A percentile compares a stretch with the other conserved stretches of the same genome.
Evolutionary conservation across 2,888 invertebrate genomes (phyloP).

Genomic region (Drosophila histrio): DNA sequence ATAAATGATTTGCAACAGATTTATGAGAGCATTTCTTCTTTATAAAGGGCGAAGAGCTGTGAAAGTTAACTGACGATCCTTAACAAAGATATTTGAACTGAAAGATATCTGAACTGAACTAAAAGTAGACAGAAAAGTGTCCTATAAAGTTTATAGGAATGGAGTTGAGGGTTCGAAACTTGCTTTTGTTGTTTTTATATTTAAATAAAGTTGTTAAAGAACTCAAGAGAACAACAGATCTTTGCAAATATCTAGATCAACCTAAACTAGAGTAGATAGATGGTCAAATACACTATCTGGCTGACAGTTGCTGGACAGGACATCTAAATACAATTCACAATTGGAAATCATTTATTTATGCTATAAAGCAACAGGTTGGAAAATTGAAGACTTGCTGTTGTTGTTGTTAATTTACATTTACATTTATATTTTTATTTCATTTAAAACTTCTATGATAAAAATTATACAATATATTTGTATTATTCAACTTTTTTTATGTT

Average conservation of each 20-base stretch:
- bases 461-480: slow-evolving; percentile 74
- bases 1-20: neutral
- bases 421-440: slow-evolving; percentile 76
- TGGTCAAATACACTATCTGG: neutral
- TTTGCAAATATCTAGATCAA: too few relatives aligned
- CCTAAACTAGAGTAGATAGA: too few relatives aligned
- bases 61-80: neutral
- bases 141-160: too few relatives aligned
- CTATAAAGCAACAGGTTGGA: neutral
- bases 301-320: neutral
- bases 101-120: too few relatives aligned
- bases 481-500: slow-evolving; percentile 6
- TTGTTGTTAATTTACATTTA: slow-evolving; percentile 51
- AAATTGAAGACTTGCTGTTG: neutral
- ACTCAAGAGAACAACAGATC: too few relatives aligned
- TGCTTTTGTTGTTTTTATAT: too few relatives aligned
- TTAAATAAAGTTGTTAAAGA: too few relatives aligned
- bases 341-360: neutral
- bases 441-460: slow-evolving; percentile 76
- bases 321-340: neutral
- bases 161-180: too few relatives aligned
- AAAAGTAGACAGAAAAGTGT: too few relatives aligned
- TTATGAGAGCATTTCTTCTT: neutral
- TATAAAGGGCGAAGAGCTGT: neutral
- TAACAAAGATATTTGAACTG: neutral